Conservation (phyloP, 2,797 vertebrate genomes). For the Lerista edwardsae region DNA sequence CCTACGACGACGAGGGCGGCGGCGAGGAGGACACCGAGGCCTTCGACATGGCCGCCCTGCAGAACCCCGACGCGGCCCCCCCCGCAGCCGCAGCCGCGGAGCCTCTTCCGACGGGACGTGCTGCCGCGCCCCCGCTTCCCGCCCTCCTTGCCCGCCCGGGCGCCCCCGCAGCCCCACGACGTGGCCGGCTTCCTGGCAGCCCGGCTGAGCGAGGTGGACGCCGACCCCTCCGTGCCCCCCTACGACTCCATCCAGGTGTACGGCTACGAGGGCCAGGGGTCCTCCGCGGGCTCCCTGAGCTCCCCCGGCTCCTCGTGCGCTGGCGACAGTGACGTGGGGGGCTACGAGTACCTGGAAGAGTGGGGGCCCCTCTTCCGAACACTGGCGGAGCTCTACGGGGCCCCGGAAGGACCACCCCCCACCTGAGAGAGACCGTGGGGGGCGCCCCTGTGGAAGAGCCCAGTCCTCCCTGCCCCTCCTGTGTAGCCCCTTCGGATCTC, state of each 20-base stretch:
- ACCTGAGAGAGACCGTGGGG: background rate
- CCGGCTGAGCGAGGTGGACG: constrained; percentile 87
- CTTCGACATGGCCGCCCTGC: constrained; percentile 85
- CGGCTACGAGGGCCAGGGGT: constrained; percentile 89
- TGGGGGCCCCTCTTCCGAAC: constrained; percentile 90
- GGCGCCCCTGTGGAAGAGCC: background rate
- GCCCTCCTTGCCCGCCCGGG: constrained; percentile 74
- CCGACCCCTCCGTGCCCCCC: constrained; percentile 88
- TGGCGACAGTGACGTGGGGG: constrained; percentile 62
- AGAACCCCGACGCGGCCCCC: constrained; percentile 72
- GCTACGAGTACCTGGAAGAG: constrained; percentile 79
- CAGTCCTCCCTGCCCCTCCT: background rate
- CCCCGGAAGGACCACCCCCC: constrained; percentile 1
- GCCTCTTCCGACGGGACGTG: constrained; percentile 84
- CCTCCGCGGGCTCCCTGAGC: constrained; percentile 85
- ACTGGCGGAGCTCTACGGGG: constrained; percentile 87
- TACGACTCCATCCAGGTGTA: constrained; percentile 94
- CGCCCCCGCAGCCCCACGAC: constrained; percentile 78
- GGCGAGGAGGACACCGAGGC: constrained; percentile 89
- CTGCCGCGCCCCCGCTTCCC: constrained; percentile 79
- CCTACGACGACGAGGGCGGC: constrained; percentile 86
- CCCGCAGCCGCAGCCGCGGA: background rate
- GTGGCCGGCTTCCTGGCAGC: constrained; percentile 85
- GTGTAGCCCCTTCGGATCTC: background rate
- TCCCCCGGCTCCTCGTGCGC: constrained; percentile 88